Conservation (phyloP, 2,113 vertebrate genomes). For the Taurulus bubalis region DNA sequence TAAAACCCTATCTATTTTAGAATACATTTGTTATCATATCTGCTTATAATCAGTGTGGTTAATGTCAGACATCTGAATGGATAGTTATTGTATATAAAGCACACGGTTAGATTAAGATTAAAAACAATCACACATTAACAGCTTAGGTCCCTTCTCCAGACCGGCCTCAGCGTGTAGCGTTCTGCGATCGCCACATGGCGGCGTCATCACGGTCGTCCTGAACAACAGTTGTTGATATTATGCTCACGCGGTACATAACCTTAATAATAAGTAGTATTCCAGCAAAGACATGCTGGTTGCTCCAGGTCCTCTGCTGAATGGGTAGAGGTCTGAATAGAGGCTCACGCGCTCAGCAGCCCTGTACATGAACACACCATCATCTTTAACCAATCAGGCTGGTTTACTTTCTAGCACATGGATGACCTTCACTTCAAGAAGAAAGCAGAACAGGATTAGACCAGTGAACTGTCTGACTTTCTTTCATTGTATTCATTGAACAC, state of each 20-base stretch:
- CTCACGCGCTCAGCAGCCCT: not conserved
- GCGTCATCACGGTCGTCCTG: not conserved
- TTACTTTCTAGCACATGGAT: not conserved
- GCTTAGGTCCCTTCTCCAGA: not conserved
- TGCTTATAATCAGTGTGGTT: no score
- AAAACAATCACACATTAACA: not conserved
- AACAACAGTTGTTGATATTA: not conserved
- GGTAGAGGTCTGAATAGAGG: not conserved
- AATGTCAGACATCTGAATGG: no score
- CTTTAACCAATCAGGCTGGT: not conserved
- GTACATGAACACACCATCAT: not conserved
- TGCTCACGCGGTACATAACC: not conserved
- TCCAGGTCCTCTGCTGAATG: not conserved
- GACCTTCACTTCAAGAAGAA: slow-evolving; percentile 11
- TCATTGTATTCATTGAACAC: slow-evolving; percentile 1
- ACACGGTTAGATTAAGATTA: no score
- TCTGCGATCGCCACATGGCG: not conserved
- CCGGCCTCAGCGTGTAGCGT: not conserved
- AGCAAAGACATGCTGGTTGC: not conserved
- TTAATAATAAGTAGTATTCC: not conserved
- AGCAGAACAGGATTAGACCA: slow-evolving; percentile 2
- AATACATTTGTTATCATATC: no score
- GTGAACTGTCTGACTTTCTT: not conserved
- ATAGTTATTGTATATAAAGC: no score
- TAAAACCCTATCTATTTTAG: no score